Percentiles rank a stretch among this genome's conserved stretches.
phyloP scores from a whole-genome alignment of 1,140 invertebrate genomes.

The Eriocheir sinensis region DNA sequence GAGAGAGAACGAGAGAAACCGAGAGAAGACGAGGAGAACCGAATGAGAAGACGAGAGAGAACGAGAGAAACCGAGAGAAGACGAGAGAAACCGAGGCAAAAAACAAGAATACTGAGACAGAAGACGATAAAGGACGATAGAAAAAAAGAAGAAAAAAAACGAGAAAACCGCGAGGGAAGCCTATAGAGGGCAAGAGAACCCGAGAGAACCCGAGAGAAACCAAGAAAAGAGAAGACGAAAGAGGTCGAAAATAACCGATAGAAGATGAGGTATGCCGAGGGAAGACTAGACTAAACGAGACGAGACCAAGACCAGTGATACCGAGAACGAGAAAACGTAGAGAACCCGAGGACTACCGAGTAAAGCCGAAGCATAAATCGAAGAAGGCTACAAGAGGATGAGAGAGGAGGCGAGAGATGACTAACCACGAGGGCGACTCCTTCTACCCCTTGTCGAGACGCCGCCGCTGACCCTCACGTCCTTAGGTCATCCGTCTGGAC shows the following conservation, averaged over 20 bases:
- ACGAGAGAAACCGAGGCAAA: too few relatives aligned
- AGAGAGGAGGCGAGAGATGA: constrained; percentile 9
- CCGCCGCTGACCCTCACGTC: neutral
- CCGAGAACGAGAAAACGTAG: too few relatives aligned
- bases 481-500: neutral
- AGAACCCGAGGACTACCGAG: too few relatives aligned
- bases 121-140: too few relatives aligned
- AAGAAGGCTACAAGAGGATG: too few relatives aligned
- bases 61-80: neutral
- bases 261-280: neutral
- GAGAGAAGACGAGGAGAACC: neutral
- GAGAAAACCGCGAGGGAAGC: neutral
- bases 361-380: too few relatives aligned
- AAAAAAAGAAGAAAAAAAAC: too few relatives aligned
- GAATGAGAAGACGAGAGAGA: neutral
- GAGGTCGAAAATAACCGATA: neutral
- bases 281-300: constrained; percentile 87
- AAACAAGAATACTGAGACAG: too few relatives aligned
- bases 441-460: neutral
- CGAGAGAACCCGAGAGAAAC: neutral
- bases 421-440: neutral
- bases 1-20: too few relatives aligned
- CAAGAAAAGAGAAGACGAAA: neutral
- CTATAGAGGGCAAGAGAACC: neutral
- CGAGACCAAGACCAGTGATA: neutral